Evolutionary conservation across 2,113 vertebrate species (phyloP), one percentile per base, ranked within the genome.

Genomic region (Pachyramphus minor): DNA sequence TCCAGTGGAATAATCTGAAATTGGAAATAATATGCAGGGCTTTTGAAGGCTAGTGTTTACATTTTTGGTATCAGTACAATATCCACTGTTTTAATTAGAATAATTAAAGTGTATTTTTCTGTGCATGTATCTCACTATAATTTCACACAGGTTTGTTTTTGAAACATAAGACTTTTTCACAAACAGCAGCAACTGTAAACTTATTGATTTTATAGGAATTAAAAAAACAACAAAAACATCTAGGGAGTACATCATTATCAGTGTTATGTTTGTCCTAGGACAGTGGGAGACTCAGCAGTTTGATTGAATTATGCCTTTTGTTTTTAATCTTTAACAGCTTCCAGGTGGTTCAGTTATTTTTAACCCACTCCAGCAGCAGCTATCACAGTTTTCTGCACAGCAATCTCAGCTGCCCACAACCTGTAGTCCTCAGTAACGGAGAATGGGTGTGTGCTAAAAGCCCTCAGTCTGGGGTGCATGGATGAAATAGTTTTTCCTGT

Each of bases 321-420:
- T 31, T 95, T 95, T 95, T 94, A 96, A 77, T 95, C 91, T 85
- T 95, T 49, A 93, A 20, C 96, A 99, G 98, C 98, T 99, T 98
- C 98, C 98, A 87, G 95, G 98, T 77, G 97, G 98, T 63, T 99
- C 98, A 75, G 97, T 99, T 97, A 98, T 98, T 98, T 99, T 99
- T 98, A 99, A 99, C 96, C 94, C 98, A 77, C 76, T 95, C 45
- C 97, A 96, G 68, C 98, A 98, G 89, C 98, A 98, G 93, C 97
- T n/a, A n/a, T 99, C 98, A 80, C 98, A 98, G 97, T 99, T 98
- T 96, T 98, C 98, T 82, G 88, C 98, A n/a, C n/a, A 98, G 67
- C 96, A 96, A 27, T 95, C 91, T 92, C 97, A 98, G 89, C 98
- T 98, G 78, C 98, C 98, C 13, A 95, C 98, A 93, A 96, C 97